These are phyloP conservation scores for Nineta flava DNA, from an alignment of 2,888 invertebrate species.

Conservation along the genomic window DNA sequence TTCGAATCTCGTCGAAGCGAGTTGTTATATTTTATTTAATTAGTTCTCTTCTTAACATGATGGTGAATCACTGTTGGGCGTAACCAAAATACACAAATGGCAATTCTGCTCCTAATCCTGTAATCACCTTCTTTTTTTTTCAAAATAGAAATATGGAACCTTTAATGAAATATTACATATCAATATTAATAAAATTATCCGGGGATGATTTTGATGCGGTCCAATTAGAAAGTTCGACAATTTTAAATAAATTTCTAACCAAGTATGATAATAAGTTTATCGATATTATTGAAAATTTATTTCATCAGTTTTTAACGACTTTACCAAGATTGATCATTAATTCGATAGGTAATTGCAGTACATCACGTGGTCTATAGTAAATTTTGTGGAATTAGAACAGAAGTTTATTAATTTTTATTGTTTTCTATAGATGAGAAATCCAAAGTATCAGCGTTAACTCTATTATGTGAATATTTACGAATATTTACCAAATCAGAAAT, in stretches of 20 bases:
- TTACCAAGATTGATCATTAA: constrained; percentile 50
- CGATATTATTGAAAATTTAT: constrained; percentile 42
- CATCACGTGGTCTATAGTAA: not conserved
- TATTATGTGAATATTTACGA: constrained; percentile 49
- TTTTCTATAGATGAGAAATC: constrained; percentile 29
- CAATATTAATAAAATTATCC: constrained; percentile 48
- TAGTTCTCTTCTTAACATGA: too few relatives aligned
- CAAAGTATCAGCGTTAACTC: constrained; percentile 40
- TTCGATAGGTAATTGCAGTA: constrained; percentile 31
- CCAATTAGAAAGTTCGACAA: constrained; percentile 23
- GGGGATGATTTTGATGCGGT: constrained; percentile 46
- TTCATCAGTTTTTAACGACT: constrained; percentile 36
- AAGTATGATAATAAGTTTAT: constrained; percentile 26
- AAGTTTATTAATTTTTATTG: not conserved
- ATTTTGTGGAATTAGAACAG: too few relatives aligned
- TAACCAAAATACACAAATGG: too few relatives aligned
- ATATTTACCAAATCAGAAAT: constrained; percentile 36
- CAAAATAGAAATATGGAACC: constrained; percentile 41
- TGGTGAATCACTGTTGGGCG: too few relatives aligned
- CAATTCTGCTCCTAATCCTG: too few relatives aligned
- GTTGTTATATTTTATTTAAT: too few relatives aligned
- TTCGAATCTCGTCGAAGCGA: too few relatives aligned
- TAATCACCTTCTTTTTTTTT: not conserved
- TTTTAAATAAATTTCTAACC: constrained; percentile 23
- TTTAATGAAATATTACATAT: constrained; percentile 43